phyloP scores from a whole-genome alignment of 1,140 invertebrate species.

The Musca domestica region DNA sequence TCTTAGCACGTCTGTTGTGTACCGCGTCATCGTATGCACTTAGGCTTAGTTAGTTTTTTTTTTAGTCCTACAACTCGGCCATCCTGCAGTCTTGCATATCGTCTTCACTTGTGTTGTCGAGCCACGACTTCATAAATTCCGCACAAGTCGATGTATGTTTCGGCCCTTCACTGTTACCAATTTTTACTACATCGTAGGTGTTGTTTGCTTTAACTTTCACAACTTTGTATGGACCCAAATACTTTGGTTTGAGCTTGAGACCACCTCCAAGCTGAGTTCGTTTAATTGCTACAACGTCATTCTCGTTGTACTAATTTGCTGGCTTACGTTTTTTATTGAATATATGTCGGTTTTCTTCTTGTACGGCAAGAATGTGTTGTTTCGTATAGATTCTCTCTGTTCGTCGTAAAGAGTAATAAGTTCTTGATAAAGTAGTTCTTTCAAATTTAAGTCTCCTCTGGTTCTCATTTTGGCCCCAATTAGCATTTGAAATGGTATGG shows the following conservation, averaged over 20 bases:
- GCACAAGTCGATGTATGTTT: slow-evolving; percentile 11
- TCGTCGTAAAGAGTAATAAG: slow-evolving; percentile 3
- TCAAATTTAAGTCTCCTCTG: slow-evolving; percentile 47
- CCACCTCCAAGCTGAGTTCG: no score
- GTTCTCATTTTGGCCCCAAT: slow-evolving; percentile 48
- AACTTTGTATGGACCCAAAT: slow-evolving; percentile 33
- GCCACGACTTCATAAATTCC: slow-evolving; percentile 19
- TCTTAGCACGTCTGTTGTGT: no score
- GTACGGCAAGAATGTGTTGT: slow-evolving; percentile 15
- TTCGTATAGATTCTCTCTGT: slow-evolving; percentile 23
- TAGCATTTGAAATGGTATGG: slow-evolving; percentile 26
- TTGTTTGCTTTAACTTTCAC: slow-evolving; percentile 30
- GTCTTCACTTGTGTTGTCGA: background rate
- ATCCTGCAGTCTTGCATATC: background rate
- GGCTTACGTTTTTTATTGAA: slow-evolving; percentile 22
- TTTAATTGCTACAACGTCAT: slow-evolving; percentile 41
- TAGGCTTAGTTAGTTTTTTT: background rate
- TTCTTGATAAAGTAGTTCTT: slow-evolving; percentile 3
- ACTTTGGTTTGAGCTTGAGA: slow-evolving; percentile 39
- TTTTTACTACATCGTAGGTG: slow-evolving; percentile 28
- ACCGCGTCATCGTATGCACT: no score
- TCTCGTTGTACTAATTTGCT: slow-evolving; percentile 28
- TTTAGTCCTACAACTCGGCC: slow-evolving; percentile 12
- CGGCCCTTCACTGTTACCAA: background rate
- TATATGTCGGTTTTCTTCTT: slow-evolving; percentile 7